Percentiles rank a stretch among this genome's conserved stretches.
Evolutionary conservation across 1,140 invertebrate species (phyloP).

Genomic region (Plectrocnemia conspersa): DNA sequence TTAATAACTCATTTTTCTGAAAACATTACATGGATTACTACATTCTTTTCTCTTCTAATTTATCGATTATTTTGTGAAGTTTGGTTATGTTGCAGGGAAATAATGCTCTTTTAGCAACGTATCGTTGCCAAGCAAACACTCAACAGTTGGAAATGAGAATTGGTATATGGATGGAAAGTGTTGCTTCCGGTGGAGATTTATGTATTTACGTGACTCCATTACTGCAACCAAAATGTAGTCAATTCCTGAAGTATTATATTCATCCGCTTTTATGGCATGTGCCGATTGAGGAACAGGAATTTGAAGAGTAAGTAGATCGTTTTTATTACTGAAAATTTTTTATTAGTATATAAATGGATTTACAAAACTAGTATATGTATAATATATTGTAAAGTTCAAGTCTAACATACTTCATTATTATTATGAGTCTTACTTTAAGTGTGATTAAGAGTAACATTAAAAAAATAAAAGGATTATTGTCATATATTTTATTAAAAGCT

Average conservation of each 20-base stretch:
- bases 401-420: no score
- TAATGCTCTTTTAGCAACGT: constrained; percentile 76
- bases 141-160: constrained; percentile 76
- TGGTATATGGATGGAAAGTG: constrained; percentile 64
- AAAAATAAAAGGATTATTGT: no score
- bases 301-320: constrained; percentile 34
- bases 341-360: not conserved
- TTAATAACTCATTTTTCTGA: no score
- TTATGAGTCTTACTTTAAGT: no score
- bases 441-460: no score
- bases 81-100: no score
- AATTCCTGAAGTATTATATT: constrained; percentile 63
- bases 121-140: constrained; percentile 81
- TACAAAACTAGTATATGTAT: no score
- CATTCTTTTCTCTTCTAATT: no score
- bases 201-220: constrained; percentile 77
- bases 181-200: constrained; percentile 64
- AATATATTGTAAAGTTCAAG: no score
- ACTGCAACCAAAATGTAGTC: constrained; percentile 72
- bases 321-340: constrained; percentile 5
- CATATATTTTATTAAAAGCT: no score
- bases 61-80: no score
- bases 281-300: constrained; percentile 59
- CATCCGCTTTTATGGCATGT: constrained; percentile 73
- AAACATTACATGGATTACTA: no score